Conservation (phyloP, 1,140 invertebrate genomes). For the Drosophila baimaii region DNA sequence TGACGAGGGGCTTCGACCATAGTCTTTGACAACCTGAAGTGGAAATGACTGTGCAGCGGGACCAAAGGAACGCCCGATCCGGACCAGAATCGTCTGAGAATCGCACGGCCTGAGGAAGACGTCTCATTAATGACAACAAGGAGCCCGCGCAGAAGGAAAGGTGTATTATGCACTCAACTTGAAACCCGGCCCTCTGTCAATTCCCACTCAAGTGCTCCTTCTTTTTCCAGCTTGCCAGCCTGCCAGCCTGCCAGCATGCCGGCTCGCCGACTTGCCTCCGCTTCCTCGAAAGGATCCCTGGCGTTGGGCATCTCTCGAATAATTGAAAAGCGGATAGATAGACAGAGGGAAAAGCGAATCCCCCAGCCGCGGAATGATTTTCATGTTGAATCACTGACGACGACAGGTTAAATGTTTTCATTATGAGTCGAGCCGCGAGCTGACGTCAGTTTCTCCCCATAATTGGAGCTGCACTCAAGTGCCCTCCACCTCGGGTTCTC, state of each 20-base stretch:
- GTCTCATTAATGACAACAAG: conserved; percentile 84
- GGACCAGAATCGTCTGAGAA: conserved; percentile 23
- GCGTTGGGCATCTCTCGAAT: conserved; percentile 49
- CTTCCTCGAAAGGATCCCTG: conserved; percentile 75
- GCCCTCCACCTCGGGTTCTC: conserved; percentile 53
- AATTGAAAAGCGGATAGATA: conserved; percentile 67
- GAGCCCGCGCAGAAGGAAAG: conserved; percentile 73
- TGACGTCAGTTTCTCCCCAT: conserved; percentile 65
- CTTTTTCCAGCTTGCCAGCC: conserved; percentile 20
- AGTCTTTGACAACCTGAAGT: conserved; percentile 77
- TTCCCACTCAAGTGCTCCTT: conserved; percentile 62
- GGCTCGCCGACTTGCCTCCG: conserved; percentile 19
- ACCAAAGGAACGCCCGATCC: conserved; percentile 27
- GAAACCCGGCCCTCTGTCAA: conserved; percentile 65
- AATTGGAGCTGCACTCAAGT: conserved; percentile 81
- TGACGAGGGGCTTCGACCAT: conserved; percentile 63
- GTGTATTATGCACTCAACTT: conserved; percentile 78
- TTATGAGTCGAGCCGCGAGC: conserved; percentile 71
- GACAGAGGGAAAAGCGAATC: conserved; percentile 34
- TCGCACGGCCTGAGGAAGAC: conserved; percentile 65
- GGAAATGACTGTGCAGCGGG: conserved; percentile 70
- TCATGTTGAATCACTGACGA: conserved; percentile 63
- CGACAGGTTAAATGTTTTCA: conserved; percentile 84
- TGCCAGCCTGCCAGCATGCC: background rate
- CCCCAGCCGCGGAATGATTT: conserved; percentile 48